Conservation (phyloP, 1,140 invertebrate genomes). For the Eriocheir sinensis region DNA sequence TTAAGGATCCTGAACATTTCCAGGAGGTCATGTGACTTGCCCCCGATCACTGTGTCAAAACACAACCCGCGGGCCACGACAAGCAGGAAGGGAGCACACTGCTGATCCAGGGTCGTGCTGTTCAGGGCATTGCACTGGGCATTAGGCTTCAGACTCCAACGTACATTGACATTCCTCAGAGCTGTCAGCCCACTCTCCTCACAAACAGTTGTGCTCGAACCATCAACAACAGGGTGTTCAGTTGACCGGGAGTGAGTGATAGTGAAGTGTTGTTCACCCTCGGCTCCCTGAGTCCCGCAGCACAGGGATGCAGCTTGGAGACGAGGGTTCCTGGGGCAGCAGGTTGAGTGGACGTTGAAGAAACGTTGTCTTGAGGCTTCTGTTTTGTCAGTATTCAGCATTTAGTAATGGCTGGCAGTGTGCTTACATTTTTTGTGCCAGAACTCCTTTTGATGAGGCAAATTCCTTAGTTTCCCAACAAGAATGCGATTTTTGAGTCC, state of each 20-base stretch:
- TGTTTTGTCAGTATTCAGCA: slow-evolving; percentile 1
- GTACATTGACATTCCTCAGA: not conserved
- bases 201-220: not conserved
- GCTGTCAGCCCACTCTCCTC: not conserved
- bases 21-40: not conserved
- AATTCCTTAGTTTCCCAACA: not conserved
- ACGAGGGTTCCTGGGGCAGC: not conserved
- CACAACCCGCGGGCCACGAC: not conserved
- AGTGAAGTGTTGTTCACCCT: not conserved
- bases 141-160: not conserved
- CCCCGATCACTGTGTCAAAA: not conserved
- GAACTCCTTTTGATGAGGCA: not conserved
- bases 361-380: not conserved
- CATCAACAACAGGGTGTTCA: too few species aligned
- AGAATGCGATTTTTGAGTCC: slow-evolving; percentile 7
- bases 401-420: too few species aligned
- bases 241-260: not conserved
- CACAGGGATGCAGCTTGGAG: not conserved
- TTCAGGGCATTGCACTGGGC: not conserved
- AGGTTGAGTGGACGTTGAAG: not conserved
- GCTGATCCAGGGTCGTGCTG: not conserved
- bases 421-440: not conserved
- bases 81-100: not conserved
- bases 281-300: not conserved
- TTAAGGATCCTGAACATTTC: not conserved